Percentiles rank a stretch among this genome's conserved stretches.
phyloP scores from a whole-genome alignment of 2,113 vertebrate species.

The Nycticryphes semicollaris region DNA sequence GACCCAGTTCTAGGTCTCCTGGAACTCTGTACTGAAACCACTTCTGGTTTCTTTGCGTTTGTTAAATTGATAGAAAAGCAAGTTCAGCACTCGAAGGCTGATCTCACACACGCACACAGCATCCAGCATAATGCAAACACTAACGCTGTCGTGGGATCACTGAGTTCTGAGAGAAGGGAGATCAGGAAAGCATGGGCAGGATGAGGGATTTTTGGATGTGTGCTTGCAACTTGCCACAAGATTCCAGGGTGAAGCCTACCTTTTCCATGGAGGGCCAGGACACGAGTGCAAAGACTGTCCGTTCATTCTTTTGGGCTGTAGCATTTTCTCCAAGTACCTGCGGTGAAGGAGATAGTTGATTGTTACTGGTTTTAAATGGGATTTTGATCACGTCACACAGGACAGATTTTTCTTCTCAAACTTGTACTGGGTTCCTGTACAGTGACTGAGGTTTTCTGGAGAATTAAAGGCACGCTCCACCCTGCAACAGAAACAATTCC shows the following conservation, averaged over 20 bases:
- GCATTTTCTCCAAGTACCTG: neutral
- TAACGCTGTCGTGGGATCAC: neutral
- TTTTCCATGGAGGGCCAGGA: neutral
- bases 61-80: fast-evolving
- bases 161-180: neutral
- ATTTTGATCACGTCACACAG: neutral
- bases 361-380: neutral
- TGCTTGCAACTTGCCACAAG: neutral
- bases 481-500: neutral
- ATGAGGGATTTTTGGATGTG: fast-evolving
- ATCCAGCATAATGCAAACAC: neutral
- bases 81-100: neutral
- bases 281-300: fast-evolving
- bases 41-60: too few species aligned
- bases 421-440: neutral
- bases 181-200: neutral
- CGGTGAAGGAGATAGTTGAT: neutral
- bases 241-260: neutral
- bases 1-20: neutral
- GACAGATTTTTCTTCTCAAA: neutral
- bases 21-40: neutral
- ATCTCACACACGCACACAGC: neutral
- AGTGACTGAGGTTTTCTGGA: neutral
- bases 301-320: neutral
- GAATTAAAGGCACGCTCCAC: neutral